Conservation (phyloP, 2,113 vertebrate genomes). For the Leucopsar rothschildi region DNA sequence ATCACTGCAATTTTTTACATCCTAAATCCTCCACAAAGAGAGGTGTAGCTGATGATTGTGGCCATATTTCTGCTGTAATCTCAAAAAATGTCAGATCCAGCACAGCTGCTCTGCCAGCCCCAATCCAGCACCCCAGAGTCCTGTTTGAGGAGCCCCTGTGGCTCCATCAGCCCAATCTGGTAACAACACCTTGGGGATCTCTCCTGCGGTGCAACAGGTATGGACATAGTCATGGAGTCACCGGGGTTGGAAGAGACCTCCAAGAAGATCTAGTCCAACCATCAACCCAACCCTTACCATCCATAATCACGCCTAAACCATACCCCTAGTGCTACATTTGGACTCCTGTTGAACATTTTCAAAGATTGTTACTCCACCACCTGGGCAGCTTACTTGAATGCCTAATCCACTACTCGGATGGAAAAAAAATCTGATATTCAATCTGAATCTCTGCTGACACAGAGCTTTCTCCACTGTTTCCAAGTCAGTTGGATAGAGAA, state of each 20-base stretch:
- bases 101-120: not conserved
- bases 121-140: not conserved
- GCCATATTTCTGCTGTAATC: accelerated
- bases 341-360: not conserved
- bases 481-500: not conserved
- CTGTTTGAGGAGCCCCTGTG: no score
- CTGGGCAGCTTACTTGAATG: not conserved
- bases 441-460: not conserved
- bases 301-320: not conserved
- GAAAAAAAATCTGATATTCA: not conserved
- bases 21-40: not conserved
- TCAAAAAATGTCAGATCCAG: not conserved
- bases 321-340: not conserved
- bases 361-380: not conserved
- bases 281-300: not conserved
- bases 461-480: not conserved
- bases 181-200: accelerated
- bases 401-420: not conserved
- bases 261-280: not conserved
- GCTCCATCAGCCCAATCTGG: not conserved
- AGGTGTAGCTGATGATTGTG: not conserved
- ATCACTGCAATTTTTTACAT: accelerated
- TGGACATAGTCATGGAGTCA: not conserved
- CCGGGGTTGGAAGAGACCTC: not conserved
- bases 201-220: accelerated